Conservation (phyloP, 2,888 invertebrate species). For the Drosophila birchii region DNA sequence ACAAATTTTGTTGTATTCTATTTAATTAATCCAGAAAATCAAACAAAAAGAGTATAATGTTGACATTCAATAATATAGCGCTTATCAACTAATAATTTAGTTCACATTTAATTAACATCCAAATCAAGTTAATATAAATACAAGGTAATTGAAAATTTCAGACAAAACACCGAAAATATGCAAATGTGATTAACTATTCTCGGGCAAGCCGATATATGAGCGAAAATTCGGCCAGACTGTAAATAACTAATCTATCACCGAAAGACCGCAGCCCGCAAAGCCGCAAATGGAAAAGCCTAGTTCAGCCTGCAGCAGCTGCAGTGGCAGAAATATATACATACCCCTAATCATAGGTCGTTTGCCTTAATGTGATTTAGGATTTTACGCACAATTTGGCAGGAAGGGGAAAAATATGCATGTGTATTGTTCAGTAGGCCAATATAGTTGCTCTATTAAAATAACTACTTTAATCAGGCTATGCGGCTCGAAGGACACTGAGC, state of each 20-base stretch:
- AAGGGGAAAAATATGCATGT: background rate
- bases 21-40: background rate
- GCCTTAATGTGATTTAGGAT: conserved; percentile 30
- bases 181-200: conserved; percentile 20
- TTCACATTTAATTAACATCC: conserved; percentile 23
- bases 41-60: conserved; percentile 11
- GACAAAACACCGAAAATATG: conserved; percentile 15
- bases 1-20: background rate
- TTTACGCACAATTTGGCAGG: conserved; percentile 20
- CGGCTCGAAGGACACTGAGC: conserved; percentile 24
- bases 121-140: conserved; percentile 21
- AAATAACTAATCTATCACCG: conserved; percentile 23
- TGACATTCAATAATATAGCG: conserved; percentile 1
- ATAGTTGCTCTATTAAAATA: conserved; percentile 13
- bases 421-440: background rate
- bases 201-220: conserved; percentile 1
- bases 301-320: conserved; percentile 36
- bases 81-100: conserved; percentile 13
- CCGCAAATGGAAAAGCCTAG: conserved; percentile 38
- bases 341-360: conserved; percentile 23
- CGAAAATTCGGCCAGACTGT: conserved; percentile 4
- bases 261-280: conserved; percentile 25
- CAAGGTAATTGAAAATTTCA: conserved; percentile 19
- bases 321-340: background rate
- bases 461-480: conserved; percentile 31